Conservation (phyloP, 2,888 invertebrate species). For the Disparrhopalites patrizii region DNA sequence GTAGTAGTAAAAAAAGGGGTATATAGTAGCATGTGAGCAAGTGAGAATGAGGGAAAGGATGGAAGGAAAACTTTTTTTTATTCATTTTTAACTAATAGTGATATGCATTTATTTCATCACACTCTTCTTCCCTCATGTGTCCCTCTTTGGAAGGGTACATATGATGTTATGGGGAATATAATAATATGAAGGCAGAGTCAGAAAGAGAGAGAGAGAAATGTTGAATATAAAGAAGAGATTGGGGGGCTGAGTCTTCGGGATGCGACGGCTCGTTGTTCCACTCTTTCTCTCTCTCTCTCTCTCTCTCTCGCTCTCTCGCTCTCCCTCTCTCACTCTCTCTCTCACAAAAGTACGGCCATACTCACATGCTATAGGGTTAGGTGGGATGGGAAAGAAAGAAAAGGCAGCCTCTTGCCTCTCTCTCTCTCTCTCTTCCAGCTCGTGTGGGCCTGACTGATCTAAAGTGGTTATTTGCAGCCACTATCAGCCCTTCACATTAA, state of each 20-base stretch:
- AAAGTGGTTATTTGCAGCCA: conserved; percentile 47
- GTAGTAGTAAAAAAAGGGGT: no score
- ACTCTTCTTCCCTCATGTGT: no score
- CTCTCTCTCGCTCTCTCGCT: no score
- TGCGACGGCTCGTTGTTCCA: conserved; percentile 33
- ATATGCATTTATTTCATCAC: no score
- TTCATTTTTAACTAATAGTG: no score
- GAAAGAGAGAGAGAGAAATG: not conserved
- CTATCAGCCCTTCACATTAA: conserved; percentile 46
- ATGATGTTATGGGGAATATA: not conserved
- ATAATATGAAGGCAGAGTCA: no score
- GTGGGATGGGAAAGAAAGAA: conserved; percentile 31
- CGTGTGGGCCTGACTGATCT: conserved; percentile 43
- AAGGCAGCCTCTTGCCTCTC: conserved; percentile 34
- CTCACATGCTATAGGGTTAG: conserved; percentile 28
- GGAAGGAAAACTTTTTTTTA: no score
- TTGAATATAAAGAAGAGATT: conserved; percentile 36
- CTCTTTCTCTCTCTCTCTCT: no score
- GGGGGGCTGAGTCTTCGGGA: conserved; percentile 28
- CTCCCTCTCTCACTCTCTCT: no score
- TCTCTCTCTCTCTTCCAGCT: conserved; percentile 14
- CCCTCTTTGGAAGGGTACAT: no score
- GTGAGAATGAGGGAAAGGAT: no score
- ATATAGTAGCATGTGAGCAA: no score
- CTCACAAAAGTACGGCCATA: not conserved